phyloP scores from a whole-genome alignment of 2,888 invertebrate species.

The Lasioglossum oenotherae region DNA sequence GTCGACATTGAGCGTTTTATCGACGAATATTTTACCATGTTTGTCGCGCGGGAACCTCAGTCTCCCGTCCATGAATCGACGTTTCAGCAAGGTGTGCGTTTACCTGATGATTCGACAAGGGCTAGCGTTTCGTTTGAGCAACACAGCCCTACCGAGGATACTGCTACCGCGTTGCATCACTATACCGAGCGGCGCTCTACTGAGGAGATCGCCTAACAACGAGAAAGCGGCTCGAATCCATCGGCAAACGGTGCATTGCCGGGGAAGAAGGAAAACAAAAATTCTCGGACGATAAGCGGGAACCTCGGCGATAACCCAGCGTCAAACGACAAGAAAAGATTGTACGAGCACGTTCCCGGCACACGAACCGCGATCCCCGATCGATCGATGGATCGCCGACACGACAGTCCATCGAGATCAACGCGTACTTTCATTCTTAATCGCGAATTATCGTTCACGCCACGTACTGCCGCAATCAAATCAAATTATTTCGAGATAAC shows the following conservation, averaged over 20 bases:
- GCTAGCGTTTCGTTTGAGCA: conserved; percentile 74
- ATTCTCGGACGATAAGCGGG: conserved; percentile 66
- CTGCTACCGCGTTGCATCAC: conserved; percentile 80
- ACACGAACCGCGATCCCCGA: conserved; percentile 16
- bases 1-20: conserved; percentile 16
- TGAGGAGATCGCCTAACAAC: conserved; percentile 41
- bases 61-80: background rate
- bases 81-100: background rate
- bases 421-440: background rate
- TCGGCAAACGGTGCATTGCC: conserved; percentile 54
- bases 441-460: background rate
- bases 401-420: background rate
- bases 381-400: conserved; percentile 10
- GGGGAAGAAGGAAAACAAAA: conserved; percentile 61
- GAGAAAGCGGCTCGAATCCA: conserved; percentile 25
- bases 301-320: conserved; percentile 74
- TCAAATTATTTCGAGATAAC: background rate
- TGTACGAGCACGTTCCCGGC: conserved; percentile 19
- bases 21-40: background rate
- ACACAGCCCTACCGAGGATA: conserved; percentile 74
- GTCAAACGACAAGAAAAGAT: conserved; percentile 23
- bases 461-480: background rate
- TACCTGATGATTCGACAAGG: conserved; percentile 78
- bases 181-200: conserved; percentile 63
- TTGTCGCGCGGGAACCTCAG: background rate